Conservation (phyloP, 2,797 vertebrate genomes). For the Poecilia gillii region DNA sequence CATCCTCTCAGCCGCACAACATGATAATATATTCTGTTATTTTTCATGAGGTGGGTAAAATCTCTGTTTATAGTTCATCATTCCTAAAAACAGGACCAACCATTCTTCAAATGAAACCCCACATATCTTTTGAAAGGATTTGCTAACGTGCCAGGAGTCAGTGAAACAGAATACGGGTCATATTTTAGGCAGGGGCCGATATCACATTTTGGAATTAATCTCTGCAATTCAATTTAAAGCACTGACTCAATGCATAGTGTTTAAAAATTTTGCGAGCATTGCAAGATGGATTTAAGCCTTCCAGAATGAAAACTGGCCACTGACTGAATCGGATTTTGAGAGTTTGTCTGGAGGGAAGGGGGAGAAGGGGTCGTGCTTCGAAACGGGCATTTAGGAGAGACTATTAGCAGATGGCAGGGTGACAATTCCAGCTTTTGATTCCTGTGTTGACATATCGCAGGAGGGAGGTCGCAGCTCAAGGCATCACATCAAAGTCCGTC, state of each 20-base stretch:
- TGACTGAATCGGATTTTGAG: constrained; percentile 22
- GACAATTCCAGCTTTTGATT: constrained; percentile 66
- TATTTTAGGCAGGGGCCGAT: constrained; percentile 39
- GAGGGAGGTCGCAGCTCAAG: constrained; percentile 56
- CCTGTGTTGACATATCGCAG: constrained; percentile 63
- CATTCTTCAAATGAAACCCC: constrained; percentile 44
- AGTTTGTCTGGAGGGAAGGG: constrained; percentile 12
- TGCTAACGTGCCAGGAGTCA: constrained; percentile 29
- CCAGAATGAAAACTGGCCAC: constrained; percentile 37
- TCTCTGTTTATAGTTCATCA: constrained; percentile 33
- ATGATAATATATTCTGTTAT: constrained; percentile 46
- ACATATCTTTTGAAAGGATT: constrained; percentile 35
- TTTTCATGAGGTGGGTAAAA: constrained; percentile 20
- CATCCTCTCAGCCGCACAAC: constrained; percentile 28
- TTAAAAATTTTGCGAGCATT: constrained; percentile 47
- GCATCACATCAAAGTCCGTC: constrained; percentile 54
- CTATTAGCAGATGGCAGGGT: constrained; percentile 68
- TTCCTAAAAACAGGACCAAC: constrained; percentile 29
- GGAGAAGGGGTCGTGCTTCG: constrained; percentile 27
- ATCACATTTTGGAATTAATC: constrained; percentile 58
- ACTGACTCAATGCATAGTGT: constrained; percentile 42
- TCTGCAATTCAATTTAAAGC: constrained; percentile 59
- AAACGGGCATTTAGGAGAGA: constrained; percentile 56
- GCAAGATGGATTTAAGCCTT: constrained; percentile 43
- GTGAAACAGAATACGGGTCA: constrained; percentile 42